These are phyloP conservation scores for Drosophila kuntzei DNA, from an alignment of 2,888 invertebrate genomes.

Conservation along the genomic window DNA sequence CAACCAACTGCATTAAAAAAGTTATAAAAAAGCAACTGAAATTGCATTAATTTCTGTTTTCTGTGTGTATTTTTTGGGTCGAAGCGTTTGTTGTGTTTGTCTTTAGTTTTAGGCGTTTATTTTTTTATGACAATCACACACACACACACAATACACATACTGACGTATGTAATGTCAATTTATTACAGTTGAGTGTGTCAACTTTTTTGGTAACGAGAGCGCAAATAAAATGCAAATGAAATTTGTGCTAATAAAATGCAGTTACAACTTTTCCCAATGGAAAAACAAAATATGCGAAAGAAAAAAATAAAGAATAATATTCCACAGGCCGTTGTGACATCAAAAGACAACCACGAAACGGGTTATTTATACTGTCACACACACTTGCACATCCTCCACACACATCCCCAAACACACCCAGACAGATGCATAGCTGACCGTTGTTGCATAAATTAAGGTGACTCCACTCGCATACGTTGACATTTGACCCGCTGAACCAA, in stretches of 20 bases:
- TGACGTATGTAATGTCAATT: constrained; percentile 55
- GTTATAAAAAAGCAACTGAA: constrained; percentile 58
- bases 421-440: constrained; percentile 25
- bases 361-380: constrained; percentile 59
- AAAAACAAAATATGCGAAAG: constrained; percentile 20
- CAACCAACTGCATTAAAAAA: constrained; percentile 74
- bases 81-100: constrained; percentile 60
- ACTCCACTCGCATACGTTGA: constrained; percentile 53
- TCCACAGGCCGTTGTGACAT: constrained; percentile 34
- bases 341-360: constrained; percentile 53
- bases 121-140: constrained; percentile 33
- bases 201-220: constrained; percentile 55
- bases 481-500: constrained; percentile 54
- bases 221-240: constrained; percentile 78
- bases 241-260: constrained; percentile 79
- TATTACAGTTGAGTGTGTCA: constrained; percentile 54
- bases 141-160: constrained; percentile 3
- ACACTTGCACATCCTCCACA: constrained; percentile 10
- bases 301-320: constrained; percentile 35
- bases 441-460: constrained; percentile 67
- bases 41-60: constrained; percentile 69
- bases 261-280: constrained; percentile 65
- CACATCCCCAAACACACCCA: constrained; percentile 5
- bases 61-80: constrained; percentile 16
- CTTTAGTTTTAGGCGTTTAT: constrained; percentile 62